Conservation (phyloP, 2,797 vertebrate species). For the Sciaenops ocellatus region DNA sequence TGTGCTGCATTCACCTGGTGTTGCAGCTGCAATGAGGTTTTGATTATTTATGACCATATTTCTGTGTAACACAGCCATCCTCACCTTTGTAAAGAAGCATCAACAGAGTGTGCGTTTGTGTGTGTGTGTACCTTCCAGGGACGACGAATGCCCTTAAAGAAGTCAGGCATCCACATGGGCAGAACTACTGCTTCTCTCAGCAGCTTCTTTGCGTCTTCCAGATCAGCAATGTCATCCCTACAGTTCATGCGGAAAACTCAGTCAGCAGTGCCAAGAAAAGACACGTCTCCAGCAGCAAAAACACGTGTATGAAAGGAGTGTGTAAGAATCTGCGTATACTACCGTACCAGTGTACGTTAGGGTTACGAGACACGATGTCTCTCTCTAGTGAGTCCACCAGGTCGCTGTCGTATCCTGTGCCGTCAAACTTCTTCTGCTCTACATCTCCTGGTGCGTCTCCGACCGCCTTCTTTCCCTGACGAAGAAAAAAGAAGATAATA, state of each 20-base stretch:
- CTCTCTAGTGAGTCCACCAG: constrained; percentile 94
- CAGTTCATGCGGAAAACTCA: constrained; percentile 43
- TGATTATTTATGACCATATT: neutral
- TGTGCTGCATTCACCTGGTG: neutral
- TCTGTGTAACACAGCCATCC: neutral
- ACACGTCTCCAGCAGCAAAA: neutral
- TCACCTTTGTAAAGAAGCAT: neutral
- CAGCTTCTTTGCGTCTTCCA: constrained; percentile 98
- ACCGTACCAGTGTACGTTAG: constrained; percentile 93
- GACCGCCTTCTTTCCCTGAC: constrained; percentile 89
- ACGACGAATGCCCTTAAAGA: constrained; percentile 98
- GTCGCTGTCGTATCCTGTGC: constrained; percentile 92
- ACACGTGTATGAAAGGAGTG: neutral
- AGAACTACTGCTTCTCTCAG: constrained; percentile 97
- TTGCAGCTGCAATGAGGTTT: neutral
- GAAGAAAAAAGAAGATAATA: constrained; percentile 13
- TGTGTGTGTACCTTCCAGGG: constrained; percentile 94
- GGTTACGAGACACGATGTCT: constrained; percentile 97
- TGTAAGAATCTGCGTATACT: neutral
- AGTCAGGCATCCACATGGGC: constrained; percentile 99
- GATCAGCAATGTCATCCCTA: constrained; percentile 97
- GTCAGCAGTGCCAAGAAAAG: constrained; percentile 15
- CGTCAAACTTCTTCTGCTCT: constrained; percentile 94
- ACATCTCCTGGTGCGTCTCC: constrained; percentile 87
- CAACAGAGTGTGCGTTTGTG: neutral